A percentile compares a stretch with the other conserved stretches of the same genome.
These are phyloP conservation scores for Galaxea fascicularis DNA, from an alignment of 92 coral and sea anemone species.

Conservation along the genomic window DNA sequence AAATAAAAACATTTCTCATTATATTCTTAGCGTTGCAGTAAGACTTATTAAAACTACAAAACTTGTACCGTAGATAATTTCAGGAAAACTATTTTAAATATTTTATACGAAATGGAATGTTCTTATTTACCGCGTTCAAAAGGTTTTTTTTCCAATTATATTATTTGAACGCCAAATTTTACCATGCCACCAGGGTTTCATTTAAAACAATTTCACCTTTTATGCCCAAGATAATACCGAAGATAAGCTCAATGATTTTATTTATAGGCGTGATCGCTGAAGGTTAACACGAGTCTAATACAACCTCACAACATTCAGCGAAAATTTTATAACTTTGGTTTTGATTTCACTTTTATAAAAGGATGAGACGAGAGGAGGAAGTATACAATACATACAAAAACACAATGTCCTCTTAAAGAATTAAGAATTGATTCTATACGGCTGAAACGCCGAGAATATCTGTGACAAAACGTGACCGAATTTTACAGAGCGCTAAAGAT, in stretches of 20 bases:
- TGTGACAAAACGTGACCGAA: conserved; percentile 21
- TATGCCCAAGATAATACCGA: conserved; percentile 14
- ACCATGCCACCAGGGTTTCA: neutral
- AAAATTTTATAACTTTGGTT: neutral
- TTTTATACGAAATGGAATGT: neutral
- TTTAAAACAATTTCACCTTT: neutral
- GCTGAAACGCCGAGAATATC: neutral
- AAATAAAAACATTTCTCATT: neutral
- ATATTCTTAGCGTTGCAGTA: too few species aligned
- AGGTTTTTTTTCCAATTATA: neutral
- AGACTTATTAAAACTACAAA: too few species aligned
- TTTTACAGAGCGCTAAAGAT: neutral
- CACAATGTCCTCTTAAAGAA: neutral
- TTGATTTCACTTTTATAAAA: neutral
- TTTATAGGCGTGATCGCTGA: neutral
- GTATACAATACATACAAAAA: neutral
- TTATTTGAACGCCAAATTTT: conserved; percentile 8
- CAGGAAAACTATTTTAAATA: neutral
- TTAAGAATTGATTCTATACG: neutral
- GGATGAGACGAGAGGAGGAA: neutral
- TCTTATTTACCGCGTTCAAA: neutral
- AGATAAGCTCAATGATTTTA: neutral
- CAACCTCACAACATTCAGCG: neutral
- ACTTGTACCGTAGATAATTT: too few species aligned
- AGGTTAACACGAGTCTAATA: neutral